A percentile compares a stretch with the other conserved stretches of the same genome.
These are phyloP conservation scores for Lepisosteus oculatus DNA, from an alignment of 2,113 vertebrate genomes.

Conservation along the genomic window DNA sequence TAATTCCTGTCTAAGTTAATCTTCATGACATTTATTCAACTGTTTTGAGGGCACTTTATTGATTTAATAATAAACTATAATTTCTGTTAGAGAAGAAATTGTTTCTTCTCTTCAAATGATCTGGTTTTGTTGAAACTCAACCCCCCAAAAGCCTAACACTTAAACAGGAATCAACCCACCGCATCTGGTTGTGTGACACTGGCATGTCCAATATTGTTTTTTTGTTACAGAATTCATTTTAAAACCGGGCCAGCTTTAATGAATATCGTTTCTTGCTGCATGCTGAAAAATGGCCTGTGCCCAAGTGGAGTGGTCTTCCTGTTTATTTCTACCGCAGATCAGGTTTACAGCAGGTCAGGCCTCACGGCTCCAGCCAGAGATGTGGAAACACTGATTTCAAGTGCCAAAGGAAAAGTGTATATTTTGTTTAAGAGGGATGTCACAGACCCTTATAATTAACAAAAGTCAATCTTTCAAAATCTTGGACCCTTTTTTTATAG, in stretches of 20 bases:
- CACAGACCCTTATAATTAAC: constrained; percentile 60
- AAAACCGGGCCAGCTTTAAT: constrained; percentile 42
- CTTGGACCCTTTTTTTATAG: constrained; percentile 38
- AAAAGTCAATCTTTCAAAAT: constrained; percentile 52
- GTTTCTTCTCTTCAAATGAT: too few species aligned
- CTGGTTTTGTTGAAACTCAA: too few species aligned
- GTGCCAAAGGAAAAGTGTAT: constrained; percentile 42
- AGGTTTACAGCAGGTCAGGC: constrained; percentile 56
- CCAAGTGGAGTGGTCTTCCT: constrained; percentile 67
- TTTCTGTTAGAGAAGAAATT: too few species aligned
- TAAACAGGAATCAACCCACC: too few species aligned
- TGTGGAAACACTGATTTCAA: constrained; percentile 52
- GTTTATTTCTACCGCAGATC: constrained; percentile 73
- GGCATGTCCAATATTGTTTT: too few species aligned
- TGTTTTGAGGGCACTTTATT: too few species aligned
- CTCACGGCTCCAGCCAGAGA: constrained; percentile 54
- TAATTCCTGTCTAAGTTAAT: too few species aligned
- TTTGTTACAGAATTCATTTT: too few species aligned
- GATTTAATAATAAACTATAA: too few species aligned
- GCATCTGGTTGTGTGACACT: too few species aligned
- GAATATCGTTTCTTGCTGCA: constrained; percentile 64
- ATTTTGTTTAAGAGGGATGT: constrained; percentile 46
- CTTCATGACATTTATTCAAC: too few species aligned
- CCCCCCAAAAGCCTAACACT: too few species aligned
- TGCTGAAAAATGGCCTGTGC: constrained; percentile 62